A percentile compares a stretch with the other conserved stretches of the same genome.
Evolutionary conservation across 2,888 invertebrate genomes (phyloP).

Genomic region (Phorcus lineatus): DNA sequence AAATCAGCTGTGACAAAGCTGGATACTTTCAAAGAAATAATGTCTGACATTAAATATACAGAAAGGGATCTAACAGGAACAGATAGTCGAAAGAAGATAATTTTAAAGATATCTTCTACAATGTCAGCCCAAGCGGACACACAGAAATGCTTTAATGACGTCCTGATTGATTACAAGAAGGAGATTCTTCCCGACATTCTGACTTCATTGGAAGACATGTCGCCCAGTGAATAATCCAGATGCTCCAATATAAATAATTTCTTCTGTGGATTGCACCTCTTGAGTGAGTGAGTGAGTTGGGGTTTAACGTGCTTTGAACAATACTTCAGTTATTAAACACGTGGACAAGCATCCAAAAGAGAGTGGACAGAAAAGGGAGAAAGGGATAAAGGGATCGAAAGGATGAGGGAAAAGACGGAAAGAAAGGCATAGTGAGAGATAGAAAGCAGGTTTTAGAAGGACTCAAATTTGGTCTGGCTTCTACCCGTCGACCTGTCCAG

Average conservation of each 20-base stretch:
- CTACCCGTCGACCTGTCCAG: too few species aligned
- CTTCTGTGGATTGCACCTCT: constrained; percentile 47
- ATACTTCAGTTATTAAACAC: too few species aligned
- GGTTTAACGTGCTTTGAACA: too few species aligned
- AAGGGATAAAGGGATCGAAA: too few species aligned
- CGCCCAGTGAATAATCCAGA: constrained; percentile 29
- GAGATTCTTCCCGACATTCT: constrained; percentile 38
- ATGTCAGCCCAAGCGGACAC: constrained; percentile 16
- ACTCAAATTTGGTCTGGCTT: too few species aligned
- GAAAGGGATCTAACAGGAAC: background rate
- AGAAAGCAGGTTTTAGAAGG: too few species aligned
- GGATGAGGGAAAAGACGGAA: too few species aligned
- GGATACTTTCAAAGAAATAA: background rate
- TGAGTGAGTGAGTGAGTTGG: too few species aligned
- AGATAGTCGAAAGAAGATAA: background rate
- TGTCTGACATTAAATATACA: background rate
- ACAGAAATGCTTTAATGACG: constrained; percentile 33
- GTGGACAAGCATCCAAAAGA: too few species aligned
- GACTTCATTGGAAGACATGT: constrained; percentile 35
- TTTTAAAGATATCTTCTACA: background rate
- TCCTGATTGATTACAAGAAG: constrained; percentile 37
- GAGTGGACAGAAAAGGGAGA: too few species aligned
- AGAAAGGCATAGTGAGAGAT: too few species aligned
- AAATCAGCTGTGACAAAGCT: background rate
- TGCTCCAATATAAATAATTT: constrained; percentile 41